phyloP scores from a whole-genome alignment of 2,797 vertebrate genomes.

The Menidia menidia region DNA sequence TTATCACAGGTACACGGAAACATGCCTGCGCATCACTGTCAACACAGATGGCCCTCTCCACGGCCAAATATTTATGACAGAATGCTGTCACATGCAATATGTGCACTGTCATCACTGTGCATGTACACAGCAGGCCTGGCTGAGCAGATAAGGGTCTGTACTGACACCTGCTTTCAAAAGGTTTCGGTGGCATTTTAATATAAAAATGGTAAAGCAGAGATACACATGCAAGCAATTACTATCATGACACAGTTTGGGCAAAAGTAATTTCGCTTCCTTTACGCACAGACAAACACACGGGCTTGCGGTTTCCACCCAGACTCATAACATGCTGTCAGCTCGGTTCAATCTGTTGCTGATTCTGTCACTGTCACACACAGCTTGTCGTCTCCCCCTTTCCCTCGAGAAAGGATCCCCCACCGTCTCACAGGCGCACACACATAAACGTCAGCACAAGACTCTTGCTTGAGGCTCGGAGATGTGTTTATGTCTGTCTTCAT shows the following conservation, averaged over 20 bases:
- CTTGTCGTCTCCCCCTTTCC: slow-evolving; percentile 27
- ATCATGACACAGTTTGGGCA: slow-evolving; percentile 24
- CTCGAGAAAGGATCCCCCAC: slow-evolving; percentile 23
- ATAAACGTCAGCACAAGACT: slow-evolving; percentile 3
- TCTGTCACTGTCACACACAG: slow-evolving; percentile 18
- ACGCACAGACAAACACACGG: not conserved
- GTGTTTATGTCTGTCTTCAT: slow-evolving; percentile 39
- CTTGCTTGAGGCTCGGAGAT: slow-evolving; percentile 11
- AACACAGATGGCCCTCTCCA: not conserved
- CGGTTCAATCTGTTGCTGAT: slow-evolving; percentile 17
- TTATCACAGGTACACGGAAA: slow-evolving; percentile 89
- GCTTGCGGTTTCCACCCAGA: slow-evolving; percentile 3
- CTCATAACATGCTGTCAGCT: slow-evolving; percentile 23
- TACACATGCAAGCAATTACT: slow-evolving; percentile 43
- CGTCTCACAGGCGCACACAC: slow-evolving; percentile 18
- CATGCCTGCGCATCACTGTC: not conserved
- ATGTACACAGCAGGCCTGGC: slow-evolving; percentile 32
- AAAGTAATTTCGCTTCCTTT: slow-evolving; percentile 21
- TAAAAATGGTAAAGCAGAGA: slow-evolving; percentile 34
- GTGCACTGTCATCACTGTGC: slow-evolving; percentile 9
- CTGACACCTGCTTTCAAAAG: slow-evolving; percentile 56
- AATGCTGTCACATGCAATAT: not conserved
- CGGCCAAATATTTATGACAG: not conserved
- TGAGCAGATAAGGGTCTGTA: slow-evolving; percentile 60
- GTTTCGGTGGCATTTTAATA: slow-evolving; percentile 69